phyloP scores from a whole-genome alignment of 2,888 invertebrate genomes.

The Nebria salina region DNA sequence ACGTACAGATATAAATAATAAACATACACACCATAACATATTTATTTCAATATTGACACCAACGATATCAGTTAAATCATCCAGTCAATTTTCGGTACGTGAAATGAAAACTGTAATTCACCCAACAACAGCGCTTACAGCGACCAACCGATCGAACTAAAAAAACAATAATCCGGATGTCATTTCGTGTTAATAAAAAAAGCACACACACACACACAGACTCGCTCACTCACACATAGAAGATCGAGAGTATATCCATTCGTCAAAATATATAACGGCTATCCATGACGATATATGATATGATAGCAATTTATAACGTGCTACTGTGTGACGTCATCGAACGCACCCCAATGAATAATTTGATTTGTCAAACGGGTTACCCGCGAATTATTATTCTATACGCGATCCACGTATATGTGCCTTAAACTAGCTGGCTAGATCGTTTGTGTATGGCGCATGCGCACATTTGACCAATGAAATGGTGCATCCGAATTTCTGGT shows the following conservation, averaged over 20 bases:
- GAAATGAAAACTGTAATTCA: constrained; percentile 11
- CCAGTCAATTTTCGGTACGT: constrained; percentile 4
- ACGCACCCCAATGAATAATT: constrained; percentile 19
- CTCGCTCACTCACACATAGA: background rate
- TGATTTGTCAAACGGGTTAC: constrained; percentile 16
- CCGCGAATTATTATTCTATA: constrained; percentile 12
- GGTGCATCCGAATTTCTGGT: background rate
- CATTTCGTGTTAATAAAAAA: constrained; percentile 36
- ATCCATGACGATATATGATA: background rate
- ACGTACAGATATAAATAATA: background rate
- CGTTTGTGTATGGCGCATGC: background rate
- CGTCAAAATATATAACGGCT: background rate
- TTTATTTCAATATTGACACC: constrained; percentile 9
- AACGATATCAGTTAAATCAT: constrained; percentile 13
- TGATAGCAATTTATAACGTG: background rate
- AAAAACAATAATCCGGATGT: constrained; percentile 31
- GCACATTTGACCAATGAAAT: background rate
- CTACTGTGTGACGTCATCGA: constrained; percentile 4
- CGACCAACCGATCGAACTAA: background rate
- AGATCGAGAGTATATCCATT: background rate
- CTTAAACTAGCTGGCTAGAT: background rate
- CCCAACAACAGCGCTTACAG: background rate
- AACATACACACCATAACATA: background rate
- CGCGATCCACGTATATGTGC: background rate
- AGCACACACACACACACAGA: background rate